These are phyloP conservation scores for Sebastes oblongus DNA, from an alignment of 2,797 vertebrate species.

Conservation along the genomic window DNA sequence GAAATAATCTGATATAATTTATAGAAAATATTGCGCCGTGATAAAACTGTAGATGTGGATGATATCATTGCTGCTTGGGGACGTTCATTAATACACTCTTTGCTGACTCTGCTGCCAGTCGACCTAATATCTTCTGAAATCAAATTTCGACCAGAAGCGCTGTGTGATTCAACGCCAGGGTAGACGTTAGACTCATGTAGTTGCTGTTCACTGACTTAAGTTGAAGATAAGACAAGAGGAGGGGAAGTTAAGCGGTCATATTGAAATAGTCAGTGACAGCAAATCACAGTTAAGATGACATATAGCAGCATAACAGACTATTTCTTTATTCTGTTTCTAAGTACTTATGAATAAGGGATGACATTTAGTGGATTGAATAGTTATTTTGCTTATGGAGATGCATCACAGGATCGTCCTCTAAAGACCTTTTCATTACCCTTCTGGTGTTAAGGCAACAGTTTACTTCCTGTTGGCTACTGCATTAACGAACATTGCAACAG, in stretches of 20 bases:
- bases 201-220: constrained; percentile 10
- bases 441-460: not conserved
- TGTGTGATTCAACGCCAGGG: not conserved
- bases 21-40: constrained; percentile 21
- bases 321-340: not conserved
- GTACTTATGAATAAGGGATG: not conserved
- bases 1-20: constrained; percentile 47
- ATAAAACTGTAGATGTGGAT: constrained; percentile 17
- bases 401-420: not conserved
- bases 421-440: not conserved
- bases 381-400: not conserved
- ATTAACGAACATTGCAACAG: too few species aligned
- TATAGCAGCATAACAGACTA: not conserved
- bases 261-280: not conserved
- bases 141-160: constrained; percentile 14
- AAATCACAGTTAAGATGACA: not conserved
- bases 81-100: constrained; percentile 39
- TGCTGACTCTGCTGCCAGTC: constrained; percentile 26
- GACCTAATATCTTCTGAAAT: constrained; percentile 22
- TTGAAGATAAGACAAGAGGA: not conserved
- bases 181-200: not conserved
- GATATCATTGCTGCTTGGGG: constrained; percentile 17
- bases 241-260: not conserved
- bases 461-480: not conserved
- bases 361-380: not conserved